Evolutionary conservation across 2,888 invertebrate species (phyloP), one percentile per base, ranked within the genome.

Genomic region (Macropis europaea): DNA sequence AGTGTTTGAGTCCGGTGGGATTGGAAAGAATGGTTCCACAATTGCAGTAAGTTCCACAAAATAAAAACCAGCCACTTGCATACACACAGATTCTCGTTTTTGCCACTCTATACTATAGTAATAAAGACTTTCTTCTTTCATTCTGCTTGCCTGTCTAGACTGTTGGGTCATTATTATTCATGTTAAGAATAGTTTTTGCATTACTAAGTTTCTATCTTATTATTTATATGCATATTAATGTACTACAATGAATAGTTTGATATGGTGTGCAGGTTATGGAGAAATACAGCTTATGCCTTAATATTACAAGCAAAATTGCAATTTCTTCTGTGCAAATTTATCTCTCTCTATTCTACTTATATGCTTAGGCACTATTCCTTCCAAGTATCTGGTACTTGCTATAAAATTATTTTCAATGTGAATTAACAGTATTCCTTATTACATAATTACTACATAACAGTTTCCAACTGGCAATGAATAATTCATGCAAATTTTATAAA

Each of bases 21-120:
- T 95, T 91, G 98, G 98, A 90, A 98, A 97, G 92, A 98, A 98
- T 91, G 98, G 97, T 91, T 98, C 98, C 81, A 97, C 98, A 82
- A 96, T 98, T 90, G 98, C 98, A 91, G 98, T 97, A 94, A 95
- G 95, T 92, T 72, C 48, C 42, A 61, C 45, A 26, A n/a, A 60
- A 22, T 30, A 26, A 47, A 61, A 78, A 63, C 24, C 42, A 52
- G 13, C 43, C 17, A 32, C 36, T 67, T 32, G 52, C 70, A 52
- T 71, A 59, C 7, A 40, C 43, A 43, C 38, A 36, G 26, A 42
- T 52, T 64, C 13, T 70, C 34, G 43, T 45, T 28, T 63, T 68
- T 47, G 22, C 71, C 36, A 66, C 32, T 56, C 32, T 59, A 47
- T 50, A 76, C 40, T 15, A 61, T 57, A 57, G 40, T 47, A 50